Base-by-base conservation (phyloP, 2,797 vertebrate species). In the Erethizon dorsatum region DNA sequence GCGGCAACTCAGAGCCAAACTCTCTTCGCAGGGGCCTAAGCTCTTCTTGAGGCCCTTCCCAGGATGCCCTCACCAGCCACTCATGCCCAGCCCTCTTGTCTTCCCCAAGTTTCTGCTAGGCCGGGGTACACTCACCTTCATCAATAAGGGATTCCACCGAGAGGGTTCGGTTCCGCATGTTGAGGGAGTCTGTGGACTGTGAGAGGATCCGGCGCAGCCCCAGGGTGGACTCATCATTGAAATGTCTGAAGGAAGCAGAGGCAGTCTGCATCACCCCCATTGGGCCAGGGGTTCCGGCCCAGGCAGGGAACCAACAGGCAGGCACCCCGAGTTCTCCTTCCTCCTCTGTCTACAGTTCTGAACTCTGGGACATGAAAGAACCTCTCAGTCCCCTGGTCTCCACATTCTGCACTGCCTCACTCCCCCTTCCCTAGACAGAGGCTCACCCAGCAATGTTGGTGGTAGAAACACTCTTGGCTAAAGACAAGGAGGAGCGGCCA, bases 381-480 rank as follows among this genome's bases (percentile, higher is more conserved):
- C 47, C 75, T 18, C 90, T 77, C 50, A 10, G 63, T 12, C 13
- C 41, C 20, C 47, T 0, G 14, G 73, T 61, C 77, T 56, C 26
- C 50, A 47, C 1, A 0, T 8, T 65, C 67, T 31, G 50, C 37
- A 73, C 47, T 56, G 11, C 41, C 78, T 28, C 52, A 73, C 31
- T 37, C 24, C 31, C 78, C 78, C 12, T 0, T 61, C 54, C 67
- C 91, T 61, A 20, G 22, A 63, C 3, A 9, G 73, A 73, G 79
- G 88, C 99, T 99, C 97, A 99, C 99, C 99, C 99, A 1, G 99
- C 98, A 37, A 99, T 99, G 98, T 99, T 99, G 98, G 99, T 99
- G 84, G 99, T 99, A 90, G 99, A 99, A 87, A 99, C 99, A 1
- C 99, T 99, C 98, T 99, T 99, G 97, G 99, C 99, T n/a, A 99